Conservation (phyloP, 2,888 invertebrate species). For the Icerya purchasi region DNA sequence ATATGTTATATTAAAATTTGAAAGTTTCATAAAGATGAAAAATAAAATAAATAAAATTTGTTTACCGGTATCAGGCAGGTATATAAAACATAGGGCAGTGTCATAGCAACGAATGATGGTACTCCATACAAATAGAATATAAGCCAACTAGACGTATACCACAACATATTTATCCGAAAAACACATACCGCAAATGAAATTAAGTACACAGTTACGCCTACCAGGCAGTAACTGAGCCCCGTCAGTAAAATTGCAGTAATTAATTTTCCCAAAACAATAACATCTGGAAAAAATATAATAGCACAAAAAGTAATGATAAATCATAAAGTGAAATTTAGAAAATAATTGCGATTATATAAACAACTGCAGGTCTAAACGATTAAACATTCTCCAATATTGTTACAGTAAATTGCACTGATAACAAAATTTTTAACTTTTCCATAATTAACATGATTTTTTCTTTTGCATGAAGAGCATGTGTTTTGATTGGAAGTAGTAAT, state of each 20-base stretch:
- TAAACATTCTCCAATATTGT: no score
- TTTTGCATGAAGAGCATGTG: no score
- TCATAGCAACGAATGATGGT: background rate
- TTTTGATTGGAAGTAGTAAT: no score
- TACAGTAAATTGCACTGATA: no score
- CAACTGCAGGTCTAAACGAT: no score
- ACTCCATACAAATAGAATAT: background rate
- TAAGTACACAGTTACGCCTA: background rate
- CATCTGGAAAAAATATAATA: background rate
- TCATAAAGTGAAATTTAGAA: no score
- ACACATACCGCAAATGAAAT: background rate
- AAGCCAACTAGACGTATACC: background rate
- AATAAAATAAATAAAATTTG: background rate
- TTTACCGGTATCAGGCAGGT: background rate
- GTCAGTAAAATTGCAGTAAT: background rate
- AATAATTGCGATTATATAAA: no score
- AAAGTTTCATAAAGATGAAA: no score
- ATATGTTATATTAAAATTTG: no score
- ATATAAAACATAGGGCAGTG: background rate
- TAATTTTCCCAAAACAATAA: background rate
- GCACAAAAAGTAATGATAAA: no score
- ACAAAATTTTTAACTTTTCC: no score
- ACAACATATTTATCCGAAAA: background rate
- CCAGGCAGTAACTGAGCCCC: background rate
- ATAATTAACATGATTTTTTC: no score